A percentile compares a stretch with the other conserved stretches of the same genome.
These are phyloP conservation scores for Rhinogobius similis DNA, from an alignment of 2,113 vertebrate genomes.

Conservation along the genomic window DNA sequence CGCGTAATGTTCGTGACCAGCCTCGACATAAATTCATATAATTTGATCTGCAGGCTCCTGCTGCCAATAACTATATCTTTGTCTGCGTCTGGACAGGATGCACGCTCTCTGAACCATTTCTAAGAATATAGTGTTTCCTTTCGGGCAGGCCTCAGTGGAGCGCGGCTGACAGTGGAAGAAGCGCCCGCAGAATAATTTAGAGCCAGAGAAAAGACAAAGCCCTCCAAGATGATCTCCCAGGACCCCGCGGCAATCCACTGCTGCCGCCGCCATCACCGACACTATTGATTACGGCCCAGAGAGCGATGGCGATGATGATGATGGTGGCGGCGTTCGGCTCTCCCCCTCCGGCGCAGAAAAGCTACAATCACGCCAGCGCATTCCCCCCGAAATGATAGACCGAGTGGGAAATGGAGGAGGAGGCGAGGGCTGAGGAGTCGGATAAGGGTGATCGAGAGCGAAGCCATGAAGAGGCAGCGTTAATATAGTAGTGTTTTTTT, in stretches of 20 bases:
- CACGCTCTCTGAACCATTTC: conserved; percentile 30
- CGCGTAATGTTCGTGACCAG: background rate
- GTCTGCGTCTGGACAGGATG: conserved; percentile 31
- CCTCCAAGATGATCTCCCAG: conserved; percentile 65
- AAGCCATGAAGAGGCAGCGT: conserved; percentile 55
- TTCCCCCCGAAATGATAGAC: conserved; percentile 81
- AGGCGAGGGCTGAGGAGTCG: conserved; percentile 68
- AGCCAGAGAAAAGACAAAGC: conserved; percentile 59
- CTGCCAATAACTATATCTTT: conserved; percentile 19
- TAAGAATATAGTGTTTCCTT: conserved; percentile 36
- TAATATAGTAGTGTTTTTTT: conserved; percentile 81
- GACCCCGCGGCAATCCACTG: conserved; percentile 57
- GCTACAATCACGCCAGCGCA: conserved; percentile 76
- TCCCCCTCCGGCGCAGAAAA: conserved; percentile 70
- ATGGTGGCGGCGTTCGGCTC: conserved; percentile 80
- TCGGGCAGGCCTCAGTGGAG: conserved; percentile 30
- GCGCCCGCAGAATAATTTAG: conserved; percentile 60
- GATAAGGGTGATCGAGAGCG: conserved; percentile 69
- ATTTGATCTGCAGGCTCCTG: conserved; percentile 4
- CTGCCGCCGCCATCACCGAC: conserved; percentile 70
- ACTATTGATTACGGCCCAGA: conserved; percentile 79
- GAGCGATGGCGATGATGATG: too few relatives aligned
- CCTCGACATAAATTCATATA: conserved; percentile 11
- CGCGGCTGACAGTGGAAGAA: conserved; percentile 33
- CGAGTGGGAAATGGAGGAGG: conserved; percentile 77